A percentile compares a stretch with the other conserved stretches of the same genome.
Conservation (phyloP, 35 echinoderm and acorn worm genomes). For the Holothuria glaberrima region DNA sequence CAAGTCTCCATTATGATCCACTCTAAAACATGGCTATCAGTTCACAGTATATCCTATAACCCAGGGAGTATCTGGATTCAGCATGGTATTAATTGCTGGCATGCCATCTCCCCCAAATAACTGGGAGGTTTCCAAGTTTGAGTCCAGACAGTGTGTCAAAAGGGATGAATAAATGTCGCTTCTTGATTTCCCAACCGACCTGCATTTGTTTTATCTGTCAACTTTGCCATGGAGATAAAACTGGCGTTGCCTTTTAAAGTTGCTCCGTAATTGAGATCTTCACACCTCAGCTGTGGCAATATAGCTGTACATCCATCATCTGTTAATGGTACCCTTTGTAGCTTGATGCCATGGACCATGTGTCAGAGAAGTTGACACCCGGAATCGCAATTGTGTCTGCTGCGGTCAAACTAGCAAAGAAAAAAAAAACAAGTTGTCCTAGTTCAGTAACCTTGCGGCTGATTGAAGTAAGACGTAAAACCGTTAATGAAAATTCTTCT, state of each 20-base stretch:
- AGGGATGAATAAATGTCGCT: conserved; percentile 57
- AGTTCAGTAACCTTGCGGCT: conserved; percentile 45
- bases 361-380: background rate
- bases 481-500: too few relatives aligned
- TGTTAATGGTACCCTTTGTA: conserved; percentile 29
- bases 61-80: too few relatives aligned
- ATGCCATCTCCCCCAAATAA: background rate
- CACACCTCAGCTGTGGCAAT: conserved; percentile 49
- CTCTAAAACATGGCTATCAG: too few relatives aligned
- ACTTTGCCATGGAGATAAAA: conserved; percentile 54
- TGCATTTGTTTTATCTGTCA: conserved; percentile 61
- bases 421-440: background rate
- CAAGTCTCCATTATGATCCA: too few relatives aligned
- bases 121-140: conserved; percentile 55
- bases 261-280: conserved; percentile 21
- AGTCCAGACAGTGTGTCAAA: conserved; percentile 52
- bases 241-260: conserved; percentile 52
- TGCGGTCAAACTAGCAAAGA: conserved; percentile 28
- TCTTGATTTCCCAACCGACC: conserved; percentile 60
- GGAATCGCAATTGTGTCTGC: conserved; percentile 35
- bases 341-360: conserved; percentile 27
- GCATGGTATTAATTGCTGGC: too few relatives aligned
- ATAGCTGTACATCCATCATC: conserved; percentile 17
- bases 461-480: background rate
- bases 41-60: too few relatives aligned